Percentiles rank a stretch among this genome's conserved stretches.
Conservation (phyloP, 2,113 vertebrate species). For the Ictalurus punctatus region DNA sequence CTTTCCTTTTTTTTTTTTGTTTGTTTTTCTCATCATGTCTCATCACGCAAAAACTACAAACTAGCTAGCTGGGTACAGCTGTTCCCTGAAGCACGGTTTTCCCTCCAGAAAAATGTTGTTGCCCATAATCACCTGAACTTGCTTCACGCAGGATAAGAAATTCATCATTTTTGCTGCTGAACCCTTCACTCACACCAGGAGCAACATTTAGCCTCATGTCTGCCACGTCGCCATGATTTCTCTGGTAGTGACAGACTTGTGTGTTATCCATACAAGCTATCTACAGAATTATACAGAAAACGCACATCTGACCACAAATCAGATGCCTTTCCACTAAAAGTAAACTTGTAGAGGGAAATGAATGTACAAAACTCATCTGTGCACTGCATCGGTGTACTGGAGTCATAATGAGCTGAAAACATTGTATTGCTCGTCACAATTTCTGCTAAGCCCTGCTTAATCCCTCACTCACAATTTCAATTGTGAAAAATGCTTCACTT, state of each 20-base stretch:
- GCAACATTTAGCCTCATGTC: not conserved
- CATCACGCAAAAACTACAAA: not conserved
- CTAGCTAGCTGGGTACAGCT: not conserved
- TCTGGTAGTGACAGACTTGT: not conserved
- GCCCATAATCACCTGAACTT: not conserved
- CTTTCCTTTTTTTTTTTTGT: not conserved
- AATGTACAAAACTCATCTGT: not conserved
- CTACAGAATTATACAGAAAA: not conserved
- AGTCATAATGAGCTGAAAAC: not conserved
- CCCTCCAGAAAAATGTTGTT: not conserved
- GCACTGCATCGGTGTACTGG: not conserved
- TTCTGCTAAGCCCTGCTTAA: not conserved
- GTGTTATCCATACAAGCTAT: not conserved
- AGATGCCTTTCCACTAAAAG: not conserved
- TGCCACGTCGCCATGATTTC: not conserved
- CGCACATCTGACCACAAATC: not conserved
- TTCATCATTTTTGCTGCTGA: not conserved
- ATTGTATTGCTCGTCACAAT: not conserved
- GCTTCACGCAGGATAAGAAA: not conserved
- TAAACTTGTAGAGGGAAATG: not conserved
- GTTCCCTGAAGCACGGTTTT: not conserved
- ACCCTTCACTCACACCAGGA: not conserved
- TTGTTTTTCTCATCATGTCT: not conserved
- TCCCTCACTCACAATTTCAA: not conserved
- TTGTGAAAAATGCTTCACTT: not conserved